Base-by-base conservation (phyloP, 2,888 invertebrate genomes). In the Drosophila leonis region DNA sequence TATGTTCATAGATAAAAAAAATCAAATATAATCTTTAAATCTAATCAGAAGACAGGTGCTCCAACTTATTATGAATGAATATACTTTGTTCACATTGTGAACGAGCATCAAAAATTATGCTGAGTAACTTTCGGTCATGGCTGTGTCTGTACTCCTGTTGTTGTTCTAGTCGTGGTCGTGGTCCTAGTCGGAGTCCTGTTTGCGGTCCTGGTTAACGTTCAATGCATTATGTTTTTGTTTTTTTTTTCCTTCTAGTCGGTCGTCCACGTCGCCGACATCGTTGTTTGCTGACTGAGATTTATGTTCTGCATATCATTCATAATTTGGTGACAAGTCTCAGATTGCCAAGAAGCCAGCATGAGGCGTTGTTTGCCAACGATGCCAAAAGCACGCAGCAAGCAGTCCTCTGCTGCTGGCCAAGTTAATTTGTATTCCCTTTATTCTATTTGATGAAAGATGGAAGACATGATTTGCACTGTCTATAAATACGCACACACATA, bases 301-400 rank as follows among this genome's bases (percentile, higher is more conserved):
- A 86, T 86, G 85, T 75, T 85, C 82, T 80, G 85, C 80, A 86
- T 85, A 86, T 88, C 83, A 88, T 88, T 86, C 85, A 86, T 86
- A 86, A 88, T 88, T 86, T 83, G 85, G 88, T 88, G 85, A 86
- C 85, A 88, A 88, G 85, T 79, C 82, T 88, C 83, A 83, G 83
- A 88, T 86, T 85, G 84, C 83, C 62, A 60, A 49, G 39, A 52
- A 59, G 59, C 31, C 72, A 66, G 46, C 49, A 46, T 27, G 41
- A 20, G 54, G 63, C 66, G 42, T 59, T 57, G 60, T 72, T 69
- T 75, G 66, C 61, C 67, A 27, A 64, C 72, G 70, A 67, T 27
- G 62, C 37, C 35, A 37, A 31, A 20, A 24, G 41, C 35, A 39
- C 52, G 46, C 57, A 59, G 62, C 39, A 41, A 29, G 48, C 62